Base-by-base conservation (phyloP, 2,888 invertebrate species). In the Euphydryas editha region DNA sequence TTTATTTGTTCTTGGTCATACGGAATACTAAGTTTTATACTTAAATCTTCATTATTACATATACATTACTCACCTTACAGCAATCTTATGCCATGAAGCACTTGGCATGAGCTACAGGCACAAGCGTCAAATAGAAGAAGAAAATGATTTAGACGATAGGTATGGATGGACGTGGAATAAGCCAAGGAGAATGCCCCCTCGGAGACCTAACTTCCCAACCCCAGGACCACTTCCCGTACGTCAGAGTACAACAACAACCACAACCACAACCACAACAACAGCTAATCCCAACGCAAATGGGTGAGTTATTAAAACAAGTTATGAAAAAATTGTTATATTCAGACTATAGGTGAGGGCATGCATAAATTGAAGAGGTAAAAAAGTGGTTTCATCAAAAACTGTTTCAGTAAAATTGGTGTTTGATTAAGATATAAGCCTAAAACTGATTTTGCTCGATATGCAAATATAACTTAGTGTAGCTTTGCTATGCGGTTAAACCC, bases 71-170 rank as follows among this genome's bases (percentile, higher is more conserved):
- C 18, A 59, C 17, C 68, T 80, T 81, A 46, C 81, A 88, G 88
- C 77, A 66, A 56, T 86, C 1, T 57, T 83, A 24, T 62, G 76
- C 55, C 76, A 75, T 39, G 76, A 75, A 46, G 78, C 76, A 0
- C 62, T 81, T 37, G 79, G 80, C 18, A 75, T 79, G 76, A 73
- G 71, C 64, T 68, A 81, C 18, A 81, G 86, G 63, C 74, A 78
- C 30, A 81, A 77, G 65, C 79, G 81, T 2, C 85, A 89, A 68
- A 57, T 75, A 3, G 67, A 71, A 18, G 72, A 75, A 15, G 76
- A 75, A 0, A 74, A 78, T 0, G 71, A 77, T 15, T 71, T 89
- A 60, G 89, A 89, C 4, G 87, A 90, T 60, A 84, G 85, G 68
- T 89, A 88, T 30, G 86, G 81, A 11, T 80, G 73, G 75, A 71